Conservation (phyloP, 2,888 invertebrate genomes). For the Orthosia cruda region DNA sequence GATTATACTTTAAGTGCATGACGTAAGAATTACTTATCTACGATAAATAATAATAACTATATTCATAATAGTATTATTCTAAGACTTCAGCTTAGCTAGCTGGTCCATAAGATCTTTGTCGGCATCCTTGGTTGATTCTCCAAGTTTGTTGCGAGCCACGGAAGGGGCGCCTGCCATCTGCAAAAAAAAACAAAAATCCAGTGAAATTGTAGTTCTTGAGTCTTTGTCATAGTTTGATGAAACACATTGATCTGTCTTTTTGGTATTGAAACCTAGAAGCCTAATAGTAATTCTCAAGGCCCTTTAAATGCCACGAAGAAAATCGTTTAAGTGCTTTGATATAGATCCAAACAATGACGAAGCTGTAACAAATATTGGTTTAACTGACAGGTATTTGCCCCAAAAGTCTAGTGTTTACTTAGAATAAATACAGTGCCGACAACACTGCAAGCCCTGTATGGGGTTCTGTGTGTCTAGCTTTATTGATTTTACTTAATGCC, state of each 20-base stretch:
- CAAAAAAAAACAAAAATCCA: constrained; percentile 9
- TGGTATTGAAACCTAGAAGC: too few species aligned
- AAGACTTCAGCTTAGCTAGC: constrained; percentile 92
- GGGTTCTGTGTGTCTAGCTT: not conserved
- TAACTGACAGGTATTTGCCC: not conserved
- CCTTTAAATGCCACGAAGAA: not conserved
- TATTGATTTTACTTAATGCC: not conserved
- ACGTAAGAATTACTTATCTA: constrained; percentile 23
- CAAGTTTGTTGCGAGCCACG: constrained; percentile 92
- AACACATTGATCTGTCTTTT: not conserved
- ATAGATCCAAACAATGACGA: not conserved
- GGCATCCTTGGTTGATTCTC: constrained; percentile 90
- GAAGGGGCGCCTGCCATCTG: constrained; percentile 94
- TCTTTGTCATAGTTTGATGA: not conserved
- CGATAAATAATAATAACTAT: not conserved
- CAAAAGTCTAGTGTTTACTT: not conserved
- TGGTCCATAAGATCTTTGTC: constrained; percentile 95
- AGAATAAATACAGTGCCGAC: not conserved
- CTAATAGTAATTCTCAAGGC: too few species aligned
- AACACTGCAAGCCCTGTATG: not conserved
- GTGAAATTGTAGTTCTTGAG: not conserved
- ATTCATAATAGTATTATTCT: constrained; percentile 39
- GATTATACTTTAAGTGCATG: constrained; percentile 26
- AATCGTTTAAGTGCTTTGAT: not conserved
- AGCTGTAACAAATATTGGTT: constrained; percentile 1